These are phyloP conservation scores for Thymallus thymallus DNA, from an alignment of 2,113 vertebrate genomes.

Conservation along the genomic window DNA sequence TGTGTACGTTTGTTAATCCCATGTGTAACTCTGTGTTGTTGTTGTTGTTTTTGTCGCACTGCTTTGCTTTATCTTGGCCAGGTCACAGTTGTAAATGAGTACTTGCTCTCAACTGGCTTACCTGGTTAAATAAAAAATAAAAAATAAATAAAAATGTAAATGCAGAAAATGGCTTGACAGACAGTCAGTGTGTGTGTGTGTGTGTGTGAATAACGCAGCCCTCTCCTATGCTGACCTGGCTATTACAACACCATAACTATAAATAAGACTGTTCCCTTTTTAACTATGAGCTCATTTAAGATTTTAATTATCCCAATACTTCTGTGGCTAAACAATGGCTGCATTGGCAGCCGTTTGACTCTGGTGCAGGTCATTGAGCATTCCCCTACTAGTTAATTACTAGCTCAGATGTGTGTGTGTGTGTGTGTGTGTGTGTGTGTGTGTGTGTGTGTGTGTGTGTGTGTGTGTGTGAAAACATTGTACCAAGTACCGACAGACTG, in stretches of 20 bases:
- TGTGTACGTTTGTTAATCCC: no score
- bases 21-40: no score
- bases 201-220: neutral
- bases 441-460: no score
- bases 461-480: conserved; percentile 68
- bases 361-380: conserved; percentile 90
- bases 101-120: no score
- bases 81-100: no score
- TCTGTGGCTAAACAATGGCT: conserved; percentile 87
- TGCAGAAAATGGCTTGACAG: neutral
- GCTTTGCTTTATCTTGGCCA: no score
- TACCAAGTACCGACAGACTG: conserved; percentile 73
- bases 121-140: no score
- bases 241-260: neutral
- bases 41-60: no score
- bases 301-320: conserved; percentile 87
- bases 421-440: no score
- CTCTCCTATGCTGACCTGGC: no score
- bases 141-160: no score
- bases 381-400: conserved; percentile 86
- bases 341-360: conserved; percentile 88
- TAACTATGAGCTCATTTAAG: conserved; percentile 80
- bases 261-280: conserved; percentile 65
- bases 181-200: no score
- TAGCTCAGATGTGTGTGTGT: conserved; percentile 75